These are phyloP conservation scores for Aldrovandia affinis DNA, from an alignment of 2,797 vertebrate species.

Conservation along the genomic window DNA sequence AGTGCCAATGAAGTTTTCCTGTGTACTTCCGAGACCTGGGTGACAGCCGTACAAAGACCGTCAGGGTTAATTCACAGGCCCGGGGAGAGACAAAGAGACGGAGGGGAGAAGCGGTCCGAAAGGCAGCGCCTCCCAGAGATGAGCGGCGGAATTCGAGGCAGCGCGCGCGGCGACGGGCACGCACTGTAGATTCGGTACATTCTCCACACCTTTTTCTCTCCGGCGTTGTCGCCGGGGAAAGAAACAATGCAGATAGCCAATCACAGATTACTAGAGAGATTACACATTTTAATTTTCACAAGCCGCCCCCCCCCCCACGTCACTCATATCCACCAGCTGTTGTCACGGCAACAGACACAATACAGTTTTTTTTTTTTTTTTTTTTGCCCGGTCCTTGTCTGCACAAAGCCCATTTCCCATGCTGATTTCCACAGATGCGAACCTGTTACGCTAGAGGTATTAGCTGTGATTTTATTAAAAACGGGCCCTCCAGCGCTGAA, in stretches of 20 bases:
- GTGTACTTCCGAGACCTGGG: slow-evolving; percentile 68
- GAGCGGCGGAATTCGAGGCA: background rate
- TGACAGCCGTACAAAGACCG: slow-evolving; percentile 74
- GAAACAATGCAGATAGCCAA: background rate
- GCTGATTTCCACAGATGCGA: background rate
- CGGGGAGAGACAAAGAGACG: background rate
- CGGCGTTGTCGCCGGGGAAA: background rate
- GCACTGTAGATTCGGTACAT: background rate
- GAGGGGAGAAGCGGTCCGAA: slow-evolving; percentile 24
- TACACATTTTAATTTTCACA: slow-evolving; percentile 48
- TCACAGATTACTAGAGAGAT: slow-evolving; percentile 27
- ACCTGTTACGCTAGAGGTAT: background rate
- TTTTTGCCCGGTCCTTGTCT: background rate
- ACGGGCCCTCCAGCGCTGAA: slow-evolving; percentile 14
- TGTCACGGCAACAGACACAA: slow-evolving; percentile 63
- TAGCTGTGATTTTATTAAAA: background rate
- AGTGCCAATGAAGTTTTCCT: slow-evolving; percentile 70
- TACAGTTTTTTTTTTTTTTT: slow-evolving; percentile 24
- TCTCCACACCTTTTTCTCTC: slow-evolving; percentile 14
- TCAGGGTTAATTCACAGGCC: slow-evolving; percentile 68
- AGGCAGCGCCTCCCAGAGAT: slow-evolving; percentile 50
- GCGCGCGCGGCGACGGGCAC: too few species aligned
- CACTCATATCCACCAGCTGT: slow-evolving; percentile 48
- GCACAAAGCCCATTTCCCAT: background rate
- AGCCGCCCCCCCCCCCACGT: slow-evolving; percentile 47